Base-by-base conservation (phyloP, 2,113 vertebrate genomes). In the Phrynosoma blainvillii region DNA sequence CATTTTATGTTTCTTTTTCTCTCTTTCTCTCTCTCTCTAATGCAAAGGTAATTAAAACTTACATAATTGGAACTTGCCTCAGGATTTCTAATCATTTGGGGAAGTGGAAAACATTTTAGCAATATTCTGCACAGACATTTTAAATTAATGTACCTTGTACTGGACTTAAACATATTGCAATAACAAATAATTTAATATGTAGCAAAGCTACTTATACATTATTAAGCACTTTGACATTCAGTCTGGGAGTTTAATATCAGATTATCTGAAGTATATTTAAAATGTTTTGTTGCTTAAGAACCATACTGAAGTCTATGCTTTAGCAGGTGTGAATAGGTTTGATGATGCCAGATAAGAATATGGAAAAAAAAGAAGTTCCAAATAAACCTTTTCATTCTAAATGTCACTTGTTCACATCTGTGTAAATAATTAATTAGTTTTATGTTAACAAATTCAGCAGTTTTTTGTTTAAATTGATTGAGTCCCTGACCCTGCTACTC, bases 381-480 rank as follows among this genome's bases (percentile, higher is more conserved):
- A 81, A 87, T 92, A 93, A 90, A 16, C 84, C 70, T 90, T 76
- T 54, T 87, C 76, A 93, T 90, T 93, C 75, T 87, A 92, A 90
- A 82, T 93, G 89, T 88, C 88, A 94, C 88, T 88, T 73, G 86
- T 27, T 86, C 90, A 89, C 65, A 42, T 52, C 65, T 90, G 62
- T 94, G 85, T 95, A 95, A 96, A 97, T 95, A 96, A 97, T 96
- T 96, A 93, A 96, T 91, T 88, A 84, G 56, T 59, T 32, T 89
- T 92, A 93, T 93, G 87, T 85, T 95, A 95, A 92, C 73, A 89
- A 93, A 85, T 88, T 79, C 88, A 93, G 83, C 92, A 94, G 36
- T 87, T 95, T 95, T 92, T 95, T 91, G 92, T 90, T 91, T 74
- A 62, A 62, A 62, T 18, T 18, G 18, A 89, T 90, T 20, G 74